Evolutionary conservation across 2,113 vertebrate genomes (phyloP).

Genomic region (Nicator chloris): DNA sequence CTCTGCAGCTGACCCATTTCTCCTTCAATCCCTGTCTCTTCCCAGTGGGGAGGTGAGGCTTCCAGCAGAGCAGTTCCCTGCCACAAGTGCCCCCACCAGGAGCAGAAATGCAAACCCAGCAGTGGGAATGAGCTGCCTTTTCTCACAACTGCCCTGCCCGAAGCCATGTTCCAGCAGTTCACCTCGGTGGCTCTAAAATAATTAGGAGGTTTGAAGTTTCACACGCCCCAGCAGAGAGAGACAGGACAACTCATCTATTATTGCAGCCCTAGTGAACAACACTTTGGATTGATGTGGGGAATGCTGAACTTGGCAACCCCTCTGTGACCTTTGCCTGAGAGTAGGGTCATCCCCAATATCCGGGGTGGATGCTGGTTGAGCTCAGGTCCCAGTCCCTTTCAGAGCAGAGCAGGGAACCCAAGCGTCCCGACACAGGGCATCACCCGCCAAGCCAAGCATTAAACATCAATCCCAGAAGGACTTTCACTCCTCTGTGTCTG

Average conservation of each 20-base stretch:
- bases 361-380: constrained; percentile 21
- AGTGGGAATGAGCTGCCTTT: neutral
- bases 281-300: neutral
- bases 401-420: neutral
- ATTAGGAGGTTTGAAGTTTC: constrained; percentile 66
- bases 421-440: neutral
- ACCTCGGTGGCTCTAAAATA: constrained; percentile 52
- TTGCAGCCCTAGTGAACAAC: constrained; percentile 35
- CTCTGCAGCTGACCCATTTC: neutral
- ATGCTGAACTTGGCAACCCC: constrained; percentile 53
- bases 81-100: neutral
- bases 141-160: neutral
- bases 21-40: neutral
- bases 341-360: constrained; percentile 69
- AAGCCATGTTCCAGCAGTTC: neutral
- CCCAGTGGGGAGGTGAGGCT: neutral
- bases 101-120: neutral
- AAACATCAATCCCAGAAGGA: neutral
- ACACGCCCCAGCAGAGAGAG: constrained; percentile 23
- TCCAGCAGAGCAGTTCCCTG: neutral
- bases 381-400: neutral
- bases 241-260: constrained; percentile 34
- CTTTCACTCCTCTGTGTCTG: constrained; percentile 4
- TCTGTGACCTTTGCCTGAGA: constrained; percentile 16
- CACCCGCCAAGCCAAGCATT: constrained; percentile 22